Percentiles rank a stretch among this genome's conserved stretches.
phyloP scores from a whole-genome alignment of 2,797 vertebrate genomes.

The Melanotaenia nigrans region DNA sequence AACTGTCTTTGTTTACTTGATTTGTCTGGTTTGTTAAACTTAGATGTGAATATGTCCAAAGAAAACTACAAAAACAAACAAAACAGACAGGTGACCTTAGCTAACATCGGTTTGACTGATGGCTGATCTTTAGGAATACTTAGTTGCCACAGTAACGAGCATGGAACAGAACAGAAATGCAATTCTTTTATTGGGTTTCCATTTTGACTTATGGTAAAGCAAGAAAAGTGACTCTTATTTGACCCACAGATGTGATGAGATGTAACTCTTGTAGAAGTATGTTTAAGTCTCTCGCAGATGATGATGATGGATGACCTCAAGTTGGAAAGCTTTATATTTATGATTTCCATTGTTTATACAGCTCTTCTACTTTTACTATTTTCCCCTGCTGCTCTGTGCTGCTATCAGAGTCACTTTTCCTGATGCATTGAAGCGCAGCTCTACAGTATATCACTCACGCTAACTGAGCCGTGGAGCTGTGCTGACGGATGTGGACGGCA shows the following conservation, averaged over 20 bases:
- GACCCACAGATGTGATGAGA: constrained; percentile 19
- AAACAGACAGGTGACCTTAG: background rate
- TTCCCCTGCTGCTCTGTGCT: background rate
- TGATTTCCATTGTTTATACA: constrained; percentile 17
- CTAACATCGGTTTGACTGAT: background rate
- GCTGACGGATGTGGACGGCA: constrained; percentile 22
- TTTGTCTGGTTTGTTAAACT: background rate
- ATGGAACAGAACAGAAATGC: constrained; percentile 22
- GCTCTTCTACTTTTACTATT: constrained; percentile 2
- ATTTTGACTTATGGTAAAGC: background rate
- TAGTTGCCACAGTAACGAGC: constrained; percentile 8
- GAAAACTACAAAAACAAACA: constrained; percentile 5
- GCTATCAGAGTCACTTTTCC: background rate
- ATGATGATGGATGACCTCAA: constrained; percentile 37
- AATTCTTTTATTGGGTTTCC: background rate
- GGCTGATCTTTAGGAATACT: constrained; percentile 7
- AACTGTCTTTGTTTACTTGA: background rate
- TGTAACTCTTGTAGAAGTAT: constrained; percentile 5
- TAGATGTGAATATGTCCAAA: constrained; percentile 7
- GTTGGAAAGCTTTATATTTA: constrained; percentile 27
- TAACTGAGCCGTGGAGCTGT: constrained; percentile 26
- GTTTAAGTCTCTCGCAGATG: constrained; percentile 2
- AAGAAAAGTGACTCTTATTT: constrained; percentile 21
- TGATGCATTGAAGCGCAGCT: constrained; percentile 27
- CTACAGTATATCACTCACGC: constrained; percentile 15